Evolutionary conservation across 1,140 invertebrate genomes (phyloP).

Genomic region (Drosophila bocqueti): DNA sequence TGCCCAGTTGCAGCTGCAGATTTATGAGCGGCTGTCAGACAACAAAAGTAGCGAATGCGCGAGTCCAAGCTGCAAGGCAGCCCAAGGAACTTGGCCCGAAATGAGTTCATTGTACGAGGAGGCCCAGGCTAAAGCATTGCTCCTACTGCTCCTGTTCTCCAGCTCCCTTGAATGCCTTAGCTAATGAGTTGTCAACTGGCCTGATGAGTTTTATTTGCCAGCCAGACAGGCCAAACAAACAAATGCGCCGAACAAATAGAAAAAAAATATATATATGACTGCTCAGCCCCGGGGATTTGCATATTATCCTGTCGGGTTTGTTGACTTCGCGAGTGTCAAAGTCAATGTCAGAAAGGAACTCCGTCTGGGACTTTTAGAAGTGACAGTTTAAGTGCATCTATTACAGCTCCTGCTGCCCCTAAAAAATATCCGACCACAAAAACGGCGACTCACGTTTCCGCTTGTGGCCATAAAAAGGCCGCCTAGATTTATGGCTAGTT

Average conservation of each 20-base stretch:
- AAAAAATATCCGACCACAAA: conserved; percentile 17
- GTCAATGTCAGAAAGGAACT: conserved; percentile 41
- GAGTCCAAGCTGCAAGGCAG: conserved; percentile 22
- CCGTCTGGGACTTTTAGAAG: conserved; percentile 32
- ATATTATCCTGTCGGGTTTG: conserved; percentile 56
- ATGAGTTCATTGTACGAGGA: conserved; percentile 67
- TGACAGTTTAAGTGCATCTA: conserved; percentile 52
- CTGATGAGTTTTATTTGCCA: conserved; percentile 56
- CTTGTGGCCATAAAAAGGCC: conserved; percentile 37
- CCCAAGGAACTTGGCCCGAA: conserved; percentile 41
- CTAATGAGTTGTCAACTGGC: conserved; percentile 78
- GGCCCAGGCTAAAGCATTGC: conserved; percentile 15
- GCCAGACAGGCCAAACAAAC: conserved; percentile 35
- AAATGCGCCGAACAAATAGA: conserved; percentile 26
- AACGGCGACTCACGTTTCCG: conserved; percentile 34
- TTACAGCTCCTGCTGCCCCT: conserved; percentile 22
- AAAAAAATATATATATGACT: not conserved
- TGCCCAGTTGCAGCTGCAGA: conserved; percentile 42
- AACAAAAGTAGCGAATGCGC: conserved; percentile 41
- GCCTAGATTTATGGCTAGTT: conserved; percentile 30
- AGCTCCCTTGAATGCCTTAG: conserved; percentile 22
- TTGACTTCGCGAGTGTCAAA: conserved; percentile 49
- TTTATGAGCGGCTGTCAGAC: conserved; percentile 76
- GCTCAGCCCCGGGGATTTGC: conserved; percentile 36
- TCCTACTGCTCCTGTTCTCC: conserved; percentile 3